Evolutionary conservation across 23 tunicate genomes (phyloP).

Genomic region (Halocynthia roretzi): DNA sequence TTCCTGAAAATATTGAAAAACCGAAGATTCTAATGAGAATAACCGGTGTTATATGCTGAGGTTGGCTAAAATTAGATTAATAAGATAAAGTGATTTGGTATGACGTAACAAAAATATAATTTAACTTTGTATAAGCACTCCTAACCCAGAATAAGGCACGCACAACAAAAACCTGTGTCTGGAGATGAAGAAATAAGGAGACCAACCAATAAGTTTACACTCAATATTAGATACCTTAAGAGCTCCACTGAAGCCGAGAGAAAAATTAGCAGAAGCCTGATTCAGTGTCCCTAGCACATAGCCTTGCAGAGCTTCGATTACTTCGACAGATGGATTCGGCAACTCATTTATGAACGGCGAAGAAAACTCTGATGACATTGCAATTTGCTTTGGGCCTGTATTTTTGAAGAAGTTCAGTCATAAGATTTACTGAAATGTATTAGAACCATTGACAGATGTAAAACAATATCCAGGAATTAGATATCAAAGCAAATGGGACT

Average conservation of each 20-base stretch:
- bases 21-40: no score
- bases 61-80: no score
- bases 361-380: constrained; percentile 66
- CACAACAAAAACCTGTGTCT: no score
- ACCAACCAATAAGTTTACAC: neutral
- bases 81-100: no score
- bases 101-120: no score
- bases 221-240: constrained; percentile 34
- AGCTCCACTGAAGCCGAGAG: constrained; percentile 63
- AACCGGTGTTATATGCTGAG: no score
- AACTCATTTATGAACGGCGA: constrained; percentile 48
- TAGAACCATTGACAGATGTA: neutral
- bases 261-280: constrained; percentile 88
- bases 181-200: no score
- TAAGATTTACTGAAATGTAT: neutral
- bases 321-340: constrained; percentile 58
- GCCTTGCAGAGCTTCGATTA: constrained; percentile 38
- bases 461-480: neutral
- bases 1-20: constrained; percentile 24
- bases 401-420: neutral
- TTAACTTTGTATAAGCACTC: no score
- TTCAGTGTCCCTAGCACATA: constrained; percentile 55
- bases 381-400: constrained; percentile 78
- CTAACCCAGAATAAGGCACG: neutral
- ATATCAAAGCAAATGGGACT: neutral